phyloP scores from a whole-genome alignment of 1,140 invertebrate genomes.

The Drosophila sucinea region DNA sequence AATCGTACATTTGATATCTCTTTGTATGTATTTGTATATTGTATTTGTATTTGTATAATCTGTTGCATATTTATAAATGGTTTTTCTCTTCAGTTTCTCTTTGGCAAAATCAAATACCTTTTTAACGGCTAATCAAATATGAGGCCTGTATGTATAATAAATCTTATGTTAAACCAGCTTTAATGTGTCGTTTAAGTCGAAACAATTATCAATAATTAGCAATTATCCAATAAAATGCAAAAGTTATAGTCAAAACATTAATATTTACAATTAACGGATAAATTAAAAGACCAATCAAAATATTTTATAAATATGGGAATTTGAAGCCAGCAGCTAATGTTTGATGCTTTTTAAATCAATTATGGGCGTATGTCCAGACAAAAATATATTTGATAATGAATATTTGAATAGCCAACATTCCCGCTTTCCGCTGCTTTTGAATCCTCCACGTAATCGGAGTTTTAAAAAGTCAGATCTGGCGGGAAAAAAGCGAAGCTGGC shows the following conservation, averaged over 20 bases:
- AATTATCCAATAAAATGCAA: constrained; percentile 40
- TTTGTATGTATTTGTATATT: constrained; percentile 37
- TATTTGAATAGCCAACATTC: no score
- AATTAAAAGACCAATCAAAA: no score
- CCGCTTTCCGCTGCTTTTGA: no score
- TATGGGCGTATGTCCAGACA: no score
- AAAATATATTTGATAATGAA: no score
- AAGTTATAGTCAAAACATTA: constrained; percentile 40
- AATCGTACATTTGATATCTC: constrained; percentile 76
- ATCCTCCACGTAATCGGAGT: no score
- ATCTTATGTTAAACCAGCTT: constrained; percentile 67
- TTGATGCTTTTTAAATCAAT: no score
- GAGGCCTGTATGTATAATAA: constrained; percentile 44
- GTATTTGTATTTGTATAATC: constrained; percentile 40
- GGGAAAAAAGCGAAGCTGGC: no score
- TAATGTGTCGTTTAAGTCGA: constrained; percentile 51
- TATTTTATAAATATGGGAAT: no score
- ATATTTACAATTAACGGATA: no score
- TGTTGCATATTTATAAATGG: constrained; percentile 78
- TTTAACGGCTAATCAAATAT: constrained; percentile 40
- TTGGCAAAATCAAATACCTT: constrained; percentile 26
- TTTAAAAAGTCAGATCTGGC: no score
- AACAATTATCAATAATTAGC: constrained; percentile 48
- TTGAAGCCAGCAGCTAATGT: no score
- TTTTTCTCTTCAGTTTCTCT: constrained; percentile 51